These are phyloP conservation scores for Ditula angustiorana DNA, from an alignment of 2,888 invertebrate species.

Conservation along the genomic window DNA sequence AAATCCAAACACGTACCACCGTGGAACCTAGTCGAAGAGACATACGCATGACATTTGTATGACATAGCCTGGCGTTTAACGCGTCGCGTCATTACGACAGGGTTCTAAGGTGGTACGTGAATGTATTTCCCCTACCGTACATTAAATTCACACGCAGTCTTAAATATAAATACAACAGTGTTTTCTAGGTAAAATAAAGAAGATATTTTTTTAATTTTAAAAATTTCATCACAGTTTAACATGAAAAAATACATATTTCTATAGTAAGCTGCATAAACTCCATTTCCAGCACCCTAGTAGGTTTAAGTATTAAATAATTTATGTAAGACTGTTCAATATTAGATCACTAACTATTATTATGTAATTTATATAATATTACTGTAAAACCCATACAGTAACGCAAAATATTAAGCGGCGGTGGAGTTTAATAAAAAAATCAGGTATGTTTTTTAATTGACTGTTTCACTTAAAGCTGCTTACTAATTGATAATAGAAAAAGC, in stretches of 20 bases:
- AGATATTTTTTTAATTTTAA: neutral
- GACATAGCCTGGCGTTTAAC: too few species aligned
- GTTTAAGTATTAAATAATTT: conserved; percentile 13
- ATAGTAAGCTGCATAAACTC: conserved; percentile 23
- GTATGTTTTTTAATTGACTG: neutral
- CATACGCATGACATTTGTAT: too few species aligned
- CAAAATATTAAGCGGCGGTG: conserved; percentile 12
- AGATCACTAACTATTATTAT: conserved; percentile 26
- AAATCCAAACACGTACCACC: too few species aligned
- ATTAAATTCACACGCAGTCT: conserved; percentile 48
- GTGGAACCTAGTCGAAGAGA: too few species aligned
- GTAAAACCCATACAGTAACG: conserved; percentile 10
- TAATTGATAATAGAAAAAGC: too few species aligned
- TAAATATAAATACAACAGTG: conserved; percentile 61
- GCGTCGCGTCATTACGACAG: too few species aligned
- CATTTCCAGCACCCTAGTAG: conserved; percentile 29
- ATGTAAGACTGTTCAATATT: conserved; percentile 3
- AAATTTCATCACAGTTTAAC: conserved; percentile 29
- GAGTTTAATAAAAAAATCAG: neutral
- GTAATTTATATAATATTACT: conserved; percentile 10
- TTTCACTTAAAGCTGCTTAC: neutral
- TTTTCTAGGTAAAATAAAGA: conserved; percentile 21
- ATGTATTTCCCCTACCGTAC: too few species aligned
- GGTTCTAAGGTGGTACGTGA: too few species aligned
- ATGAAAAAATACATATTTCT: conserved; percentile 9